Evolutionary conservation across 2,113 vertebrate genomes (phyloP), one percentile per base, ranked within the genome.

Genomic region (Hemiprocne comata): DNA sequence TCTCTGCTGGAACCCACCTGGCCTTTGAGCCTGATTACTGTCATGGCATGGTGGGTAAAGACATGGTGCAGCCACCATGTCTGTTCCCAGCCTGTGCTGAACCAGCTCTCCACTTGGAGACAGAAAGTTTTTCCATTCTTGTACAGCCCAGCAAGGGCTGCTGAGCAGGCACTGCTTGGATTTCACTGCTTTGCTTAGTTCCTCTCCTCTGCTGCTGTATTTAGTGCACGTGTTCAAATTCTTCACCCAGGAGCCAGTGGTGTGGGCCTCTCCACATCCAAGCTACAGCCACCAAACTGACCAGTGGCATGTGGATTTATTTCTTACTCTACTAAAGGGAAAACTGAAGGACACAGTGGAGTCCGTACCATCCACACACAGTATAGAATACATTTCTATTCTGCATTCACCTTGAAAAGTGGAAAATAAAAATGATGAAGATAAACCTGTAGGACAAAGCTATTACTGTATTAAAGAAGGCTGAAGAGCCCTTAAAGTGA

Each of bases 1-100:
- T 26, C 57, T 70, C 46, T 83, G 58, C 50, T 81, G 70, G 33
- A 83, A 33, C 21, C 29, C 21, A 17, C 28, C 55, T 20, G 57
- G 87, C 51, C 51, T 84, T 65, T 78, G 65, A 84, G 53, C 61
- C 80, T 1, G 3, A 20, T 40, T 48, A 23, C 55, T 54, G 36
- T 33, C 72, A 31, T 3, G 51, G 33, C 4, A 1, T 7, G 20
- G 21, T 11, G 5, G 25, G 29, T 28, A 23, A 28, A 57, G 51
- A 46, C 29, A 16, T 0, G 29, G 54, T 3, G 36, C 31, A 61
- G 44, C 15, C 51, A 51, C 1, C 1, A 2, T 25, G 40, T 34
- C 25, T 40, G 31, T 33, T 28, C 5, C 61, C 28, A 40, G 34
- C 29, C 16, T 21, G 15, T 3, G 28, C 54, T 36, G 28, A 38